These are phyloP conservation scores for Trachemys scripta DNA, from an alignment of 2,113 vertebrate species.

Conservation along the genomic window DNA sequence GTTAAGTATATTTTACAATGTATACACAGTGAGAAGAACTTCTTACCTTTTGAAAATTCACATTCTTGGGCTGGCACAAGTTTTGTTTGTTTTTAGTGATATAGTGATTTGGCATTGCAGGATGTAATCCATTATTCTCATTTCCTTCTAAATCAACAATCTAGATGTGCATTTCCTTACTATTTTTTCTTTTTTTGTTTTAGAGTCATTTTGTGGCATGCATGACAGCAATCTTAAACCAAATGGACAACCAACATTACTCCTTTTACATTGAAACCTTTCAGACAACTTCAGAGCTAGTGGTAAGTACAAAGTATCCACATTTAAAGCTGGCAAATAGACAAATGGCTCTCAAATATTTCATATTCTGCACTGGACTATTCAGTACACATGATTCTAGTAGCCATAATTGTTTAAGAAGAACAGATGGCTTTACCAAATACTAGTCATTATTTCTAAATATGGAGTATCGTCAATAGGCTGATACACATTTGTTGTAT, in stretches of 20 bases:
- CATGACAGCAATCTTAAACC: slow-evolving; percentile 96
- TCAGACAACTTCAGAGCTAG: slow-evolving; percentile 87
- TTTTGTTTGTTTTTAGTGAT: background rate
- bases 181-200: slow-evolving; percentile 56
- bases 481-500: background rate
- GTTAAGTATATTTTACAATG: background rate
- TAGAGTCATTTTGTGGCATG: slow-evolving; percentile 97
- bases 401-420: background rate
- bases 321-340: background rate
- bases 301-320: slow-evolving; percentile 84
- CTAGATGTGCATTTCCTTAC: background rate
- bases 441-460: background rate
- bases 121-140: background rate
- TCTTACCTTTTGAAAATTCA: background rate
- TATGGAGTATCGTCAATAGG: background rate
- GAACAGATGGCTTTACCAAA: background rate
- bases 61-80: background rate
- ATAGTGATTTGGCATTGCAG: background rate
- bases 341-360: background rate
- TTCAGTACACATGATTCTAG: background rate
- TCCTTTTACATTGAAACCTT: slow-evolving; percentile 94
- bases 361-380: background rate
- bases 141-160: background rate
- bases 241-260: slow-evolving; percentile 96
- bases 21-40: background rate